A percentile compares a stretch with the other conserved stretches of the same genome.
phyloP scores from a whole-genome alignment of 2,113 vertebrate genomes.

The Paramisgurnus dabryanus region DNA sequence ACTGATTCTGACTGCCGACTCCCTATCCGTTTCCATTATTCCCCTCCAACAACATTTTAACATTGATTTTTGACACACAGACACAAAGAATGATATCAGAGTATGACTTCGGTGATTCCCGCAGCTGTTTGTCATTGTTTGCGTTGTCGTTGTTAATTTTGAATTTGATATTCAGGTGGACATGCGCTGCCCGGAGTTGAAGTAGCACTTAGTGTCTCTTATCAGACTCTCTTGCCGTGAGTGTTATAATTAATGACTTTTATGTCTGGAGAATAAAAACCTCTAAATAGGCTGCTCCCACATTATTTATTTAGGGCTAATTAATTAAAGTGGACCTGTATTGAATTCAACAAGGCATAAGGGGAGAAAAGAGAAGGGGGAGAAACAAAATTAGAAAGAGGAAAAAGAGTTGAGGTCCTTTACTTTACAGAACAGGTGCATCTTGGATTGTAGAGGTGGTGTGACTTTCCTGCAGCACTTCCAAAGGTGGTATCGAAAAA shows the following conservation, averaged over 20 bases:
- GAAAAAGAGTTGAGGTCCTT: conserved; percentile 43
- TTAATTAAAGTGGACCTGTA: conserved; percentile 76
- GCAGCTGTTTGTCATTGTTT: conserved; percentile 39
- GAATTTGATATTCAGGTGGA: conserved; percentile 49
- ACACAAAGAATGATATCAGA: conserved; percentile 43
- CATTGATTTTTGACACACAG: conserved; percentile 48
- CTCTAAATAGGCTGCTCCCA: conserved; percentile 67
- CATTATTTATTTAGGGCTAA: conserved; percentile 80
- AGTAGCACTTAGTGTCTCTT: conserved; percentile 54
- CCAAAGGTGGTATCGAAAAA: conserved; percentile 33
- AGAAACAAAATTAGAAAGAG: conserved; percentile 17
- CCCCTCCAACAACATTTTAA: conserved; percentile 51
- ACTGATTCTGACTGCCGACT: conserved; percentile 62
- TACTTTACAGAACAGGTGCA: conserved; percentile 33
- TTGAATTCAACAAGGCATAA: conserved; percentile 67
- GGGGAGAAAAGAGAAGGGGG: conserved; percentile 19
- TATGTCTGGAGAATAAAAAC: conserved; percentile 75
- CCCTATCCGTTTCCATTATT: conserved; percentile 57
- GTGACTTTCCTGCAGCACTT: conserved; percentile 32
- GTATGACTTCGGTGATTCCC: conserved; percentile 30
- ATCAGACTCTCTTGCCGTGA: conserved; percentile 63
- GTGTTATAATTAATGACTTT: conserved; percentile 75
- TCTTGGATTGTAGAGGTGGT: conserved; percentile 44
- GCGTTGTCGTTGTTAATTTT: conserved; percentile 21
- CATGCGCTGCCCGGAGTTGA: conserved; percentile 35